A percentile compares a stretch with the other conserved stretches of the same genome.
Evolutionary conservation across 2,797 vertebrate genomes (phyloP).

Genomic region (Rousettus madagascariensis): DNA sequence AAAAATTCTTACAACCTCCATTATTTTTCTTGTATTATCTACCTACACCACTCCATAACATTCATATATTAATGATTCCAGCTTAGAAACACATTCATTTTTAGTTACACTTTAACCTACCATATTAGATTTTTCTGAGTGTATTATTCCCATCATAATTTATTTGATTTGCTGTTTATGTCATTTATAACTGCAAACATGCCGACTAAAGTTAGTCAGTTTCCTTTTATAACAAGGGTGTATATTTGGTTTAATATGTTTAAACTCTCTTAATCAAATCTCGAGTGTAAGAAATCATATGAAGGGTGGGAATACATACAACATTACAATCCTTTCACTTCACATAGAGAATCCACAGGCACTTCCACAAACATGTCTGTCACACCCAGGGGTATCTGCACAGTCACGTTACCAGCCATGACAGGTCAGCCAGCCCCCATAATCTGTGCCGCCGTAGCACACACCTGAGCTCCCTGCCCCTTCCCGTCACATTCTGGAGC

Average conservation of each 20-base stretch:
- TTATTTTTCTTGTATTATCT: neutral
- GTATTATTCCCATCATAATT: neutral
- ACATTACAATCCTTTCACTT: conserved; percentile 55
- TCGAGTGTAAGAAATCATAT: neutral
- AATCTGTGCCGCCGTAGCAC: conserved; percentile 70
- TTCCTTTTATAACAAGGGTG: neutral
- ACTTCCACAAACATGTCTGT: conserved; percentile 68
- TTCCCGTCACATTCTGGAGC: conserved; percentile 78
- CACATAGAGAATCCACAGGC: conserved; percentile 60
- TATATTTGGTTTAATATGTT: neutral
- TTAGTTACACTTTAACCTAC: conserved; percentile 44
- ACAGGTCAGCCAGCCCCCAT: conserved; percentile 77
- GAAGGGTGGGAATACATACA: conserved; percentile 44
- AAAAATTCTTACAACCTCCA: conserved; percentile 68
- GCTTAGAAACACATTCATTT: conserved; percentile 46
- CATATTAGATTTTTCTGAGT: conserved; percentile 46
- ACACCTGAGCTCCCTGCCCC: conserved; percentile 82
- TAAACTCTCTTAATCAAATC: conserved; percentile 17
- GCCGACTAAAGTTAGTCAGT: neutral
- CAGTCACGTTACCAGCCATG: conserved; percentile 77
- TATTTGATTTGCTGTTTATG: conserved; percentile 11
- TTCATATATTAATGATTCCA: neutral
- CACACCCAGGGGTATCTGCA: conserved; percentile 58
- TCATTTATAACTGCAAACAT: conserved; percentile 26
- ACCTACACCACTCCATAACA: neutral